Conservation (phyloP, 2,113 vertebrate species). For the Melospiza melodia region DNA sequence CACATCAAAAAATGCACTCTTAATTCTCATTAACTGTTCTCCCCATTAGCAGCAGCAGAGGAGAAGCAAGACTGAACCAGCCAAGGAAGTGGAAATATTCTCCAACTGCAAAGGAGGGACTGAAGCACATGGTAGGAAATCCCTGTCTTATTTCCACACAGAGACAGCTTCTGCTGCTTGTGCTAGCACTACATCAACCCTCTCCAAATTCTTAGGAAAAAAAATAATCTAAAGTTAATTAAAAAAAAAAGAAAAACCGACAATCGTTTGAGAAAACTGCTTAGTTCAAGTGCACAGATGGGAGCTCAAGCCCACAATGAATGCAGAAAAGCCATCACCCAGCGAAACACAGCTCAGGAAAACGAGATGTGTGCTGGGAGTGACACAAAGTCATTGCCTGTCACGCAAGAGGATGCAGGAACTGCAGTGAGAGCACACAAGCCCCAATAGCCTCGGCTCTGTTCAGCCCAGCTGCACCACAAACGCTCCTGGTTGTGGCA, state of each 20-base stretch:
- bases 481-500: neutral
- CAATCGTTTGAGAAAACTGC: constrained; percentile 10
- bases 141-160: neutral
- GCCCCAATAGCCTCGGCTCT: neutral
- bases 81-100: neutral
- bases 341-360: neutral
- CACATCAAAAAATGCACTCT: neutral
- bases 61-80: neutral
- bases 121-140: constrained; percentile 40
- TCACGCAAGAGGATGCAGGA: constrained; percentile 13
- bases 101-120: constrained; percentile 11
- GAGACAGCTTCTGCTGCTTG: neutral
- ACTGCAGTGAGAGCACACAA: neutral
- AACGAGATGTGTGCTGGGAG: neutral
- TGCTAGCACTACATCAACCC: neutral
- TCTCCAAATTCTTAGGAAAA: constrained; percentile 1
- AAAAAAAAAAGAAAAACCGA: neutral
- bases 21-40: neutral
- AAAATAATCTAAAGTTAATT: constrained; percentile 49
- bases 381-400: constrained; percentile 52
- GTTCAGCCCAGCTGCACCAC: constrained; percentile 40
- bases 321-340: constrained; percentile 16
- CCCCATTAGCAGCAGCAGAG: neutral
- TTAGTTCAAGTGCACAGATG: constrained; percentile 32
- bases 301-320: constrained; percentile 20